A percentile compares a stretch with the other conserved stretches of the same genome.
Evolutionary conservation across 2,888 invertebrate species (phyloP).

Genomic region (Steinernema hermaphroditum): DNA sequence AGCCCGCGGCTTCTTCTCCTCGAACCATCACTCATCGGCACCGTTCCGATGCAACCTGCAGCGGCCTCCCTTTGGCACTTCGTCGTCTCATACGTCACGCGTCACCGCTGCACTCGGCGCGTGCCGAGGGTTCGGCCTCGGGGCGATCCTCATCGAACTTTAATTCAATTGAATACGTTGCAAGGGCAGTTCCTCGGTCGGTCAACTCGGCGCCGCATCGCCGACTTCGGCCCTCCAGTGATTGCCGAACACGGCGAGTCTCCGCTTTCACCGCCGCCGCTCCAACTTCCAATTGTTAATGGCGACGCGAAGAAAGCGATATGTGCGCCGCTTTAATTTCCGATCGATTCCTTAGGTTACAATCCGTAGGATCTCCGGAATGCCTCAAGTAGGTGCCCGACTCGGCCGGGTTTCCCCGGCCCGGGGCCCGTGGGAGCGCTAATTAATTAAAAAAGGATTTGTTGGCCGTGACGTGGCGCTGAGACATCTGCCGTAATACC

Average conservation of each 20-base stretch:
- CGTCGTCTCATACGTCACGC: not conserved
- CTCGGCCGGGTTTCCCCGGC: not conserved
- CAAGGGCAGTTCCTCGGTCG: conserved; percentile 1
- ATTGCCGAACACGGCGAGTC: not conserved
- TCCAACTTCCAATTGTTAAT: not conserved
- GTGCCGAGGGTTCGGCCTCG: not conserved
- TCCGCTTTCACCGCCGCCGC: not conserved
- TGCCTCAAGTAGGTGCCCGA: not conserved
- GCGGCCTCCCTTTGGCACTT: conserved; percentile 8
- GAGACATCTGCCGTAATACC: too few species aligned
- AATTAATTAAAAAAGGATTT: conserved; percentile 31
- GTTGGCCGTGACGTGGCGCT: conserved; percentile 15
- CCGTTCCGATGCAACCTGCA: not conserved
- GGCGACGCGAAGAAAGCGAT: not conserved
- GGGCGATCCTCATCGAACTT: conserved; percentile 25
- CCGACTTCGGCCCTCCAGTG: not conserved
- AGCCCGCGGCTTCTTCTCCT: not conserved
- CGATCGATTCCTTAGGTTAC: not conserved
- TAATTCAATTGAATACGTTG: conserved; percentile 27
- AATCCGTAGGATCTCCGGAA: too few species aligned
- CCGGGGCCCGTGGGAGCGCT: conserved; percentile 16
- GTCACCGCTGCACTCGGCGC: not conserved
- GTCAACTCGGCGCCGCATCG: not conserved
- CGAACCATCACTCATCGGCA: not conserved
- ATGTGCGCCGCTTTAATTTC: conserved; percentile 12